Conservation (phyloP, 2,888 invertebrate species). For the Hecatera dysodea region DNA sequence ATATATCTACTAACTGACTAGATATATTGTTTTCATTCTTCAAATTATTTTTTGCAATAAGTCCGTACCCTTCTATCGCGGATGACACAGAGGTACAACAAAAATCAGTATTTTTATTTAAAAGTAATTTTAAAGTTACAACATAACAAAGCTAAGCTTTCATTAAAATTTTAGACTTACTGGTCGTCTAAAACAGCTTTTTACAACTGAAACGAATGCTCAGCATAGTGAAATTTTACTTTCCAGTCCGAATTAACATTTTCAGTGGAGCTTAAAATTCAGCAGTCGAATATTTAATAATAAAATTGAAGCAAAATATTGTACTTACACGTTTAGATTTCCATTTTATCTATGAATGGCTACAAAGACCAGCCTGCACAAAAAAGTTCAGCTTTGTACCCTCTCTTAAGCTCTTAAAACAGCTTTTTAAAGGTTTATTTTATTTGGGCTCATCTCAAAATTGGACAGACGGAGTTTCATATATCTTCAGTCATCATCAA, state of each 20-base stretch:
- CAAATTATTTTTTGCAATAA: no score
- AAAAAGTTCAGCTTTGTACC: background rate
- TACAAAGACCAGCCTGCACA: background rate
- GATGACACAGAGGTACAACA: no score
- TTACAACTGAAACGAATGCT: slow-evolving; percentile 4
- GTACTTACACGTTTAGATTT: background rate
- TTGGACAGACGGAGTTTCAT: background rate
- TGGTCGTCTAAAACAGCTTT: background rate
- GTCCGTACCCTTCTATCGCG: no score
- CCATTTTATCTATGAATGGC: background rate
- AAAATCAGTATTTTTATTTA: no score
- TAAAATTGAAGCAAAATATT: background rate
- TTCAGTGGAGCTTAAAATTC: slow-evolving; percentile 9
- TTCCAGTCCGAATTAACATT: background rate
- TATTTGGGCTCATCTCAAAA: background rate
- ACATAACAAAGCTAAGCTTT: slow-evolving; percentile 2
- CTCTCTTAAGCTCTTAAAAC: no score
- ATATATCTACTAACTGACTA: no score
- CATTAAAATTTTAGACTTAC: background rate
- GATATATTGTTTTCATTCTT: no score
- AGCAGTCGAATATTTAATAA: background rate
- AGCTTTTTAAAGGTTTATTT: no score
- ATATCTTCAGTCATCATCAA: slow-evolving; percentile 17
- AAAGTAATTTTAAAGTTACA: background rate
- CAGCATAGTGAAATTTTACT: background rate